phyloP scores from a whole-genome alignment of 2,113 vertebrate genomes.

The Phainopepla nitens region DNA sequence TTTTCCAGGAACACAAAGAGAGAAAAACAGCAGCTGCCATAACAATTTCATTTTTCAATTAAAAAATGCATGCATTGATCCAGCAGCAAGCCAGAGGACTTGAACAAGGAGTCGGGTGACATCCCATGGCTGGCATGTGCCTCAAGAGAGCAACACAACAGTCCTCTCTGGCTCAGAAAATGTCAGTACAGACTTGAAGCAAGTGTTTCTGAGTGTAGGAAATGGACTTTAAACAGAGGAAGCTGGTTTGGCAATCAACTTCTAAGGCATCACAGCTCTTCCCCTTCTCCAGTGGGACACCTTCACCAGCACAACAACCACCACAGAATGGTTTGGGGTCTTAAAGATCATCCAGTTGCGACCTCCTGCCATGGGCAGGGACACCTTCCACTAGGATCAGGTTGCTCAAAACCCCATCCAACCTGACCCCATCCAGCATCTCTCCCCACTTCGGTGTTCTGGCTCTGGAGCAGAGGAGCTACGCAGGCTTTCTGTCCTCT shows the following conservation, averaged over 20 bases:
- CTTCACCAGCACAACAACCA: background rate
- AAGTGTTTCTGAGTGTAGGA: background rate
- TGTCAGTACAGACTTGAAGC: background rate
- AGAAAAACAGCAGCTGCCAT: background rate
- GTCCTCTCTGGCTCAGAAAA: background rate
- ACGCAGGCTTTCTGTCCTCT: background rate
- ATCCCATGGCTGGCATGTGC: background rate
- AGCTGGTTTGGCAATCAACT: background rate
- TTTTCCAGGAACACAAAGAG: background rate
- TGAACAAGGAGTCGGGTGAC: background rate
- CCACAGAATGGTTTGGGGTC: background rate
- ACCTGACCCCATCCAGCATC: background rate
- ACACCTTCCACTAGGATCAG: background rate
- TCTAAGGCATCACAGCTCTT: background rate
- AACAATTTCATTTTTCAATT: background rate
- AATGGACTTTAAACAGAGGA: background rate
- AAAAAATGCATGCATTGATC: background rate
- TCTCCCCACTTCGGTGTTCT: background rate
- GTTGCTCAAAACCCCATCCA: background rate
- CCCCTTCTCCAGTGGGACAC: rapidly evolving
- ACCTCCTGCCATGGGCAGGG: background rate
- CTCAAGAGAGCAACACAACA: background rate
- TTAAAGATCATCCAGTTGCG: background rate
- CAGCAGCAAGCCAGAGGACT: background rate
- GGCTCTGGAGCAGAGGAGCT: background rate